phyloP scores from a whole-genome alignment of 1,140 invertebrate species.

The Drosophila miranda region DNA sequence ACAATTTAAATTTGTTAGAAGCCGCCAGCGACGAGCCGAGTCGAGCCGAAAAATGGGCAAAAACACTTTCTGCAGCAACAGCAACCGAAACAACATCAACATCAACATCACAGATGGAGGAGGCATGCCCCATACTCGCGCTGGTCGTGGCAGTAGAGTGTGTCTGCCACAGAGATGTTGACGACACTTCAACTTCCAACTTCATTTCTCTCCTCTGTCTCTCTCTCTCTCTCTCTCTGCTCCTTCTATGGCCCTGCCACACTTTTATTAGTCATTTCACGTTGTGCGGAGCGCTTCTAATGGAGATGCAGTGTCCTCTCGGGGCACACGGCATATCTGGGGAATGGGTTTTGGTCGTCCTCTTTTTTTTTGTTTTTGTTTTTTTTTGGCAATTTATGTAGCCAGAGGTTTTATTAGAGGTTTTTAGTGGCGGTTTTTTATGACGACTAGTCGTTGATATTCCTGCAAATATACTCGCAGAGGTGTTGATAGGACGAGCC shows the following conservation, averaged over 20 bases:
- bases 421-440: too few species aligned
- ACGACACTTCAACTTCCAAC: slow-evolving; percentile 44
- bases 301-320: slow-evolving; percentile 50
- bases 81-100: slow-evolving; percentile 24
- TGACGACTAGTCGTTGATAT: not conserved
- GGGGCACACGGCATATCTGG: slow-evolving; percentile 19
- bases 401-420: too few species aligned
- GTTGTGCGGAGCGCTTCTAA: slow-evolving; percentile 64
- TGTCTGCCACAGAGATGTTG: slow-evolving; percentile 49
- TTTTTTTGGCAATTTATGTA: slow-evolving; percentile 26
- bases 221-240: not conserved
- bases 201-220: slow-evolving; percentile 23
- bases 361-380: slow-evolving; percentile 15
- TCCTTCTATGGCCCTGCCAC: slow-evolving; percentile 27
- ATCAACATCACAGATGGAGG: too few species aligned
- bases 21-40: slow-evolving; percentile 40
- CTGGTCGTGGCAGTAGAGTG: slow-evolving; percentile 22
- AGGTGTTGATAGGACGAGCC: too few species aligned
- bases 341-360: slow-evolving; percentile 42
- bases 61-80: slow-evolving; percentile 30
- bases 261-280: slow-evolving; percentile 76
- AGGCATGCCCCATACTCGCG: too few species aligned
- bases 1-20: slow-evolving; percentile 67
- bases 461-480: not conserved
- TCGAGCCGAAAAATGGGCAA: slow-evolving; percentile 46